These are phyloP conservation scores for Dufourea novaeangliae DNA, from an alignment of 1,140 invertebrate genomes.

Conservation along the genomic window DNA sequence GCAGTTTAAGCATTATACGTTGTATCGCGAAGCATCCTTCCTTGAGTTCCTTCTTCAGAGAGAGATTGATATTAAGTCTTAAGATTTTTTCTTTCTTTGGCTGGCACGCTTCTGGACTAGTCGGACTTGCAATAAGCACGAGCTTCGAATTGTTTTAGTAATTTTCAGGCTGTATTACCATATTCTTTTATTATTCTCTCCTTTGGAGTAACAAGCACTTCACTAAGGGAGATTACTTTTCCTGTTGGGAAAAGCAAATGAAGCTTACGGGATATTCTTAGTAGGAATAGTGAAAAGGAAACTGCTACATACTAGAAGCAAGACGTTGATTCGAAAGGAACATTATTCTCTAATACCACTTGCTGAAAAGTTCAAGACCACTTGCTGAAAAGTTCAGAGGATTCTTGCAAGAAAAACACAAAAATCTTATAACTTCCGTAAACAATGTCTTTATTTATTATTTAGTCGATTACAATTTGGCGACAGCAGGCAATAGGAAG, in stretches of 20 bases:
- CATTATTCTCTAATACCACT: too few species aligned
- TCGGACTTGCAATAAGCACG: background rate
- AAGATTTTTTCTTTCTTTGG: background rate
- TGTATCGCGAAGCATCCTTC: background rate
- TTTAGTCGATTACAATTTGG: too few species aligned
- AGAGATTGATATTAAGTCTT: conserved; percentile 10
- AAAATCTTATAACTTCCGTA: too few species aligned
- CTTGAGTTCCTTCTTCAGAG: background rate
- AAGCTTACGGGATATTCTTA: background rate
- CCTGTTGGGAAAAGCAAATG: background rate
- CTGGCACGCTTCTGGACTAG: too few species aligned
- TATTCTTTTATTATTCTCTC: background rate
- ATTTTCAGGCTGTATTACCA: background rate
- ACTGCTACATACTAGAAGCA: background rate
- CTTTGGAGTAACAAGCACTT: background rate
- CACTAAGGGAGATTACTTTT: background rate
- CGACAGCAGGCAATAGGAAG: too few species aligned
- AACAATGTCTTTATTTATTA: too few species aligned
- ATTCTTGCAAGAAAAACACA: too few species aligned
- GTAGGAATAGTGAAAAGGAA: background rate
- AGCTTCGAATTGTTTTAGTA: conserved; percentile 18
- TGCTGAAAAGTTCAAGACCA: too few species aligned
- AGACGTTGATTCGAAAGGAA: background rate
- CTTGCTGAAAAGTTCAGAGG: too few species aligned
- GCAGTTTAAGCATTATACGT: background rate